Conservation (phyloP, 2,113 vertebrate genomes). For the Emberiza fucata region DNA sequence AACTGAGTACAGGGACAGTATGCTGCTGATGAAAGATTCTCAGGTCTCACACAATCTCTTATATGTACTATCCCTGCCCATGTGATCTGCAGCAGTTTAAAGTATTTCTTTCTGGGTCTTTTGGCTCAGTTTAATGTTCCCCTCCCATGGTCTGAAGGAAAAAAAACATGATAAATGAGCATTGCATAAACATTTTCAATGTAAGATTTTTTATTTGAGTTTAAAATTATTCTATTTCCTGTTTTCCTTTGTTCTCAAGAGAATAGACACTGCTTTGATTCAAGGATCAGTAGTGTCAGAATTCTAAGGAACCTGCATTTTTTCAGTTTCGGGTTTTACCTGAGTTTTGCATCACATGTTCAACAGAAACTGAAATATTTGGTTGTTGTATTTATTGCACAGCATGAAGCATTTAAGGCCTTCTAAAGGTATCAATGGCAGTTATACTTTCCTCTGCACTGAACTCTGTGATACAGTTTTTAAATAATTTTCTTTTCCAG, state of each 20-base stretch:
- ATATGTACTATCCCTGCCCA: neutral
- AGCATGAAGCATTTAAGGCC: neutral
- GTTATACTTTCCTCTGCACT: neutral
- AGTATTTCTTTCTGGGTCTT: neutral
- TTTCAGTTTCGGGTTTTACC: neutral
- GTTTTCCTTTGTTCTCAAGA: neutral
- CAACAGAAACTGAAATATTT: neutral
- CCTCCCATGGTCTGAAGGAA: neutral
- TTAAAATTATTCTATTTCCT: neutral
- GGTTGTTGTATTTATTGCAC: neutral
- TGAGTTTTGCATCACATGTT: neutral
- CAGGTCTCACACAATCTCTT: neutral
- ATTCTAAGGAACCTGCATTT: neutral
- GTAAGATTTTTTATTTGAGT: neutral
- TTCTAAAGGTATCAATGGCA: neutral
- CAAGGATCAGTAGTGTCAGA: neutral
- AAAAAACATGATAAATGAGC: neutral
- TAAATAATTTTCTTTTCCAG: conserved; percentile 49
- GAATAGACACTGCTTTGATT: neutral
- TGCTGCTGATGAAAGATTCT: neutral
- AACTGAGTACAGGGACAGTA: neutral
- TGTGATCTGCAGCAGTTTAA: neutral
- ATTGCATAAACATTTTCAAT: neutral
- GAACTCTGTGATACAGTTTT: neutral
- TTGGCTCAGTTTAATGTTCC: neutral